phyloP scores from a whole-genome alignment of 30 jellyfish, hydroid and myxozoan species.

The Aurelia sp. region DNA sequence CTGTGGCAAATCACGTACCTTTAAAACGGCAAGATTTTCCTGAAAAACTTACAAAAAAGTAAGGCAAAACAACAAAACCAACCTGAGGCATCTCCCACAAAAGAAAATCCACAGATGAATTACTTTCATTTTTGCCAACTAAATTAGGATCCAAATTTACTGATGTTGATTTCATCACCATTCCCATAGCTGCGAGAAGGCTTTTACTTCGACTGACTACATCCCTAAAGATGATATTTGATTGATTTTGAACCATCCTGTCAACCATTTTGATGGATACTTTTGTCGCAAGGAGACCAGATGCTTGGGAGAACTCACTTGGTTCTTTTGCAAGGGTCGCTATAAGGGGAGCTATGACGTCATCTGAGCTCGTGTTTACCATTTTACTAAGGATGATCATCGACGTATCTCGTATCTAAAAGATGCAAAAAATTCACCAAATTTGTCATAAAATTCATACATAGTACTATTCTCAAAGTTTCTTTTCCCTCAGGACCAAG shows the following conservation, averaged over 20 bases:
- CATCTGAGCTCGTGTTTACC: conserved; percentile 42
- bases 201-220: conserved; percentile 33
- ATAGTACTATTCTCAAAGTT: too few relatives aligned
- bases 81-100: conserved; percentile 41
- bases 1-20: too few relatives aligned
- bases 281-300: conserved; percentile 43
- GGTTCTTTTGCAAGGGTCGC: conserved; percentile 44
- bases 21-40: too few relatives aligned
- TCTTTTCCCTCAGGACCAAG: too few relatives aligned
- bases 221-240: conserved; percentile 16
- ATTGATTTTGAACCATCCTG: neutral
- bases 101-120: conserved; percentile 20
- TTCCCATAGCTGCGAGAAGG: conserved; percentile 50
- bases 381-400: conserved; percentile 1
- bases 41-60: neutral
- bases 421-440: neutral
- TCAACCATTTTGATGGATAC: conserved; percentile 9
- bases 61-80: neutral
- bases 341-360: conserved; percentile 44
- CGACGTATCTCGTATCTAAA: conserved; percentile 48
- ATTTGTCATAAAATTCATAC: too few relatives aligned
- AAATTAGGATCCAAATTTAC: conserved; percentile 55
- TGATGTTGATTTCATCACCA: conserved; percentile 46
- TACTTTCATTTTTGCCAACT: conserved; percentile 7
- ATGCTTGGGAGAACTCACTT: conserved; percentile 24